phyloP scores from a whole-genome alignment of 2,113 vertebrate species.

The Cyprinodon tularosa region DNA sequence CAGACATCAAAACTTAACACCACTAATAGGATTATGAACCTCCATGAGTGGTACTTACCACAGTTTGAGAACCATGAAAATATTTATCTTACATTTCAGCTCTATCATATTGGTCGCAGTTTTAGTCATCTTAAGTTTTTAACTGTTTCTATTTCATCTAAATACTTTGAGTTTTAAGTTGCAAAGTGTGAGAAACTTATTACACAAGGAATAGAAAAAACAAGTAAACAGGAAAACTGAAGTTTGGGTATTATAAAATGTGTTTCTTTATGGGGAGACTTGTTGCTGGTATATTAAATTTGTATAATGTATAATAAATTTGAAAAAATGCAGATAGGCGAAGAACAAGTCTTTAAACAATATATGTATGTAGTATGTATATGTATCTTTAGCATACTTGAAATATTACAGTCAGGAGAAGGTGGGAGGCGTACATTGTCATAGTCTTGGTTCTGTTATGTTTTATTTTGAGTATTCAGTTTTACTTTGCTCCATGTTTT shows the following conservation, averaged over 20 bases:
- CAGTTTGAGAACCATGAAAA: neutral
- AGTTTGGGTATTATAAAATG: neutral
- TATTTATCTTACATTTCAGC: neutral
- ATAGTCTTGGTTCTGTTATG: neutral
- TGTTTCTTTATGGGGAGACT: neutral
- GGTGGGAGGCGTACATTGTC: neutral
- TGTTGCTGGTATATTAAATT: no score
- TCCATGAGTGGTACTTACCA: neutral
- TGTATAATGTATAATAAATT: no score
- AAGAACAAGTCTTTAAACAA: no score
- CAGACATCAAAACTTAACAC: neutral
- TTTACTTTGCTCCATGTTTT: no score
- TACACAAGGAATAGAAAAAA: neutral
- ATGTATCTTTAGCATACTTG: neutral
- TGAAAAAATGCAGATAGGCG: no score
- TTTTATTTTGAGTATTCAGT: no score
- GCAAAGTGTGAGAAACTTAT: neutral
- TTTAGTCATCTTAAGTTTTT: neutral
- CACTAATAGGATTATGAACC: neutral
- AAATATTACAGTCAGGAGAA: neutral
- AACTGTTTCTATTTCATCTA: neutral
- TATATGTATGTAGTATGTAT: no score
- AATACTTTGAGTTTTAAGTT: neutral
- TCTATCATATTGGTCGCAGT: neutral
- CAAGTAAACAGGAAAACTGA: neutral